phyloP scores from a whole-genome alignment of 2,888 invertebrate species.

The Crematogaster levior region DNA sequence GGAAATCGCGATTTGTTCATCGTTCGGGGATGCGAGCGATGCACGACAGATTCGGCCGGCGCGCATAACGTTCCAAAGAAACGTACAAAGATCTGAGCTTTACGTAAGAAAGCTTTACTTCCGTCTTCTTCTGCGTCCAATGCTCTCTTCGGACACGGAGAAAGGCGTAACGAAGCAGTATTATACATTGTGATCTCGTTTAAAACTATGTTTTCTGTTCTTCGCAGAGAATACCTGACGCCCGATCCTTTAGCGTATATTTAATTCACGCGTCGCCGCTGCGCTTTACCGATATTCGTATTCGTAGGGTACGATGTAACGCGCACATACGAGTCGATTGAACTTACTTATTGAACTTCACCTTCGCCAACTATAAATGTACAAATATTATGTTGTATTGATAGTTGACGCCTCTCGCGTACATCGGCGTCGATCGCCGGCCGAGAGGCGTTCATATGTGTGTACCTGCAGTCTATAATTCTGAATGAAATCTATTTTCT shows the following conservation, averaged over 20 bases:
- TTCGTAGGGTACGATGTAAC: neutral
- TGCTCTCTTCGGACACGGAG: constrained; percentile 38
- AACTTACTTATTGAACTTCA: neutral
- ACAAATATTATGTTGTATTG: constrained; percentile 39
- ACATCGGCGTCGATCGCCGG: constrained; percentile 26
- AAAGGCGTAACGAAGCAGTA: constrained; percentile 76
- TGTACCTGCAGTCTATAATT: constrained; percentile 39
- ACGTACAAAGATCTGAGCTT: constrained; percentile 39
- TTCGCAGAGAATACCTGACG: constrained; percentile 27
- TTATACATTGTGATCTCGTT: constrained; percentile 78
- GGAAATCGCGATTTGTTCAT: constrained; percentile 19
- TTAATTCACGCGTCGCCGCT: constrained; percentile 17
- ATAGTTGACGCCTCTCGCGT: constrained; percentile 9
- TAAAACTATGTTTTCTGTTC: constrained; percentile 38
- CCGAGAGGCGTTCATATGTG: neutral
- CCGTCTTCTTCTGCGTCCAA: constrained; percentile 45
- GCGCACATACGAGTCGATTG: neutral
- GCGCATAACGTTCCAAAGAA: constrained; percentile 22
- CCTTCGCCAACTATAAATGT: constrained; percentile 40
- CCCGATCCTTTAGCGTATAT: constrained; percentile 14
- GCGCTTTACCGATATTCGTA: constrained; percentile 20
- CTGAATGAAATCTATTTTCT: constrained; percentile 40
- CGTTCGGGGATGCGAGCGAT: constrained; percentile 14
- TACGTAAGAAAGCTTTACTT: constrained; percentile 11
- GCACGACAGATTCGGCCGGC: neutral